These are phyloP conservation scores for Calameuta pallipes DNA, from an alignment of 2,888 invertebrate genomes.

Conservation along the genomic window DNA sequence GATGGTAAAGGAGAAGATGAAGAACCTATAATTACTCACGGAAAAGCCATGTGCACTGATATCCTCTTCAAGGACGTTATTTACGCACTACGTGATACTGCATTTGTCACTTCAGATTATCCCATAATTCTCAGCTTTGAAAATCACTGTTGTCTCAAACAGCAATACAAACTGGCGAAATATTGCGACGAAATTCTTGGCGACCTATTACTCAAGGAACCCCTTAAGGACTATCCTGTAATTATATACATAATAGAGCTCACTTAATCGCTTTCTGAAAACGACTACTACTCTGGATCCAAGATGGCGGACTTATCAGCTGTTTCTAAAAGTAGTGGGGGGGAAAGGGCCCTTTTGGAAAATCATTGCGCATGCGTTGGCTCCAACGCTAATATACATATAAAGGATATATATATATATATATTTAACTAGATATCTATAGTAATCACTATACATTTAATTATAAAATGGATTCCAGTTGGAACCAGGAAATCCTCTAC, in stretches of 20 bases:
- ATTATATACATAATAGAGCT: conserved; percentile 34
- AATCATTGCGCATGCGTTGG: no score
- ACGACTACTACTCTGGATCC: background rate
- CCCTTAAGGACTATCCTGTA: conserved; percentile 72
- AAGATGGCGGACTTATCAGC: no score
- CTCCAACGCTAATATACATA: no score
- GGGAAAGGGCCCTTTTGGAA: no score
- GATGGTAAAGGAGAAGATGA: conserved; percentile 76
- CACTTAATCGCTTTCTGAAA: background rate
- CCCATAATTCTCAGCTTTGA: conserved; percentile 79
- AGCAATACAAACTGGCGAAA: conserved; percentile 77
- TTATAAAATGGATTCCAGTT: conserved; percentile 56
- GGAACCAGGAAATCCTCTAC: conserved; percentile 72
- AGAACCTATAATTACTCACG: conserved; percentile 80
- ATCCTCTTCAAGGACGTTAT: conserved; percentile 75
- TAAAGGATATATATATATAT: no score
- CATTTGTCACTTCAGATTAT: conserved; percentile 76
- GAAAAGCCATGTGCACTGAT: conserved; percentile 81
- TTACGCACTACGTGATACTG: conserved; percentile 75
- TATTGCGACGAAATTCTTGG: conserved; percentile 79
- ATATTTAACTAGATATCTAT: no score
- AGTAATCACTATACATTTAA: background rate
- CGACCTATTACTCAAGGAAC: conserved; percentile 72
- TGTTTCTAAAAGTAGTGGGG: no score
- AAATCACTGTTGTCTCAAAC: conserved; percentile 75